Percentiles rank a stretch among this genome's conserved stretches.
Conservation (phyloP, 2,888 invertebrate genomes). For the Blastobasis adustella region DNA sequence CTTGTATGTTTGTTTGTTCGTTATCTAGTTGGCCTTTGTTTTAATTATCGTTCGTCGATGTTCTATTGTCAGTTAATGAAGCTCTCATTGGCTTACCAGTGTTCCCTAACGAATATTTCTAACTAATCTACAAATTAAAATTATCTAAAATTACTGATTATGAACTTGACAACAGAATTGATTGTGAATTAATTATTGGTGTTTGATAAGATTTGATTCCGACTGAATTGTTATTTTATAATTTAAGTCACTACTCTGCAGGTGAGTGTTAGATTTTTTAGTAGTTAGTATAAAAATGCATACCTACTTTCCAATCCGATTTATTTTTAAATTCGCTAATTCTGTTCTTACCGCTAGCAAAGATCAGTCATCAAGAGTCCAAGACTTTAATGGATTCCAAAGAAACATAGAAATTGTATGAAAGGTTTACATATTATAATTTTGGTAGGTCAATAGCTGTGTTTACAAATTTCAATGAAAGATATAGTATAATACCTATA, state of each 20-base stretch:
- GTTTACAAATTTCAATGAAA: no score
- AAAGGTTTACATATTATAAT: no score
- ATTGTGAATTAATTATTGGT: constrained; percentile 4
- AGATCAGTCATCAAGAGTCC: no score
- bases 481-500: no score
- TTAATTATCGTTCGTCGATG: constrained; percentile 5
- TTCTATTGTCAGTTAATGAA: constrained; percentile 4
- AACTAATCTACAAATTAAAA: background rate
- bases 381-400: background rate
- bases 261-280: background rate
- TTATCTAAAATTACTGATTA: constrained; percentile 3
- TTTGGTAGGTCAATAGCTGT: no score
- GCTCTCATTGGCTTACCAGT: background rate
- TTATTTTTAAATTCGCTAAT: no score
- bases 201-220: background rate
- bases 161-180: constrained; percentile 9
- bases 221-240: no score
- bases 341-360: no score
- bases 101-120: background rate
- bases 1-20: no score
- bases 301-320: no score
- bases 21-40: constrained; percentile 12
- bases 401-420: no score
- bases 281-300: background rate
- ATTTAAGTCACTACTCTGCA: background rate